Evolutionary conservation across 2,888 invertebrate genomes (phyloP), one percentile per base, ranked within the genome.

Genomic region (Rhingia campestris): DNA sequence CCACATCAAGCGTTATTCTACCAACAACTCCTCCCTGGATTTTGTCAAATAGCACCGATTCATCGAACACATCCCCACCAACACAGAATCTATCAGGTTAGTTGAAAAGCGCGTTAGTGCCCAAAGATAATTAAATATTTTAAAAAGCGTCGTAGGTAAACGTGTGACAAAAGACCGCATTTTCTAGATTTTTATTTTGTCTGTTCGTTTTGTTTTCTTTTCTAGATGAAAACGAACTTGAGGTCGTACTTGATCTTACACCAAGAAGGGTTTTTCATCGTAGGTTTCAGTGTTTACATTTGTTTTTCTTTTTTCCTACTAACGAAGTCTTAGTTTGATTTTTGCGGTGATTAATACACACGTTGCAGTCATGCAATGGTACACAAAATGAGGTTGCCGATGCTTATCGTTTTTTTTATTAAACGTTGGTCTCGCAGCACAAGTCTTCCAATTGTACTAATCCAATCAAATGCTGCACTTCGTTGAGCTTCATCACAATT

Each of bases 191-290:
- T 69, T n/a, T 7, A 35, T 32, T 58, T 7, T 70, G 37, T 43
- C 9, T 54, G 22, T 59, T 51, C 58, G 33, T 43, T 66, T 74
- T 54, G 2, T 22, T 35, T 69, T 56, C 51, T 73, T 59, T 82
- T 77, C 64, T 87, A 86, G 77, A 86, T 82, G 86, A 86, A 64
- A 80, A 82, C 63, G 86, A 86, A 77, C 81, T 87, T 54, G 87
- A 87, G 81, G 75, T 87, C 53, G 84, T 87, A 30, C 58, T 87
- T 22, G 76, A 87, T 74, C 81, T 87, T 51, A 70, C 79, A 56
- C 87, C 86, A 30, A 74, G 87, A 70, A 69, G 86, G 49, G 75
- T 86, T 59, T 64, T 86, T 37, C 63, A 86, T 86, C 87, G 87
- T 87, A 87, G 51, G 87, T 87, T 74, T 75, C 56, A 47, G 7